Evolutionary conservation across 2,797 vertebrate genomes (phyloP), one percentile per base, ranked within the genome.

Genomic region (Crotalus adamanteus): DNA sequence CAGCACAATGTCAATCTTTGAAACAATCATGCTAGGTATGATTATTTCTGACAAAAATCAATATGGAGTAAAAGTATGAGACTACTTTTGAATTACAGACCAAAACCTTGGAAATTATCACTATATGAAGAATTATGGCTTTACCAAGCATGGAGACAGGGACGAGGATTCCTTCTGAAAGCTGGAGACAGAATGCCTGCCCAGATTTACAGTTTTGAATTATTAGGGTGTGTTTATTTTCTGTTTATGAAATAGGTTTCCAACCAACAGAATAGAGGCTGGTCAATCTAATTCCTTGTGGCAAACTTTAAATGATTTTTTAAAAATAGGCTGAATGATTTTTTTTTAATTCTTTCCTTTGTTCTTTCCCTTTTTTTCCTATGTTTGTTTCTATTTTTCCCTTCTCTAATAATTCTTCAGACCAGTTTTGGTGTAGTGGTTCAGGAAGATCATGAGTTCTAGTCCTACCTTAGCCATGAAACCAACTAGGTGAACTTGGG

Each of bases 41-140:
- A 55, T 55, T 88, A 88, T 88, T n/a, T 88, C 13, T 88, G 86
- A 83, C 73, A 83, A 83, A 83, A 83, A 83, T 83, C 73, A 83
- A 83, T 83, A 47, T 25, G 73, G 20, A 22, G 73, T 83, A 83
- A 83, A 47, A 37, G 20, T 83, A 22, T 83, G 73, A 83, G 73
- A 42, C 20, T 83, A 25, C 73, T 47, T 83, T 83, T 83, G 73
- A 83, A 83, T 83, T 83, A 83, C 1, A 83, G 73, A 83, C 37
- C 37, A 25, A 83, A 83, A 25, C 73, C 73, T 83, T 83, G 73
- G 73, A 83, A 83, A 42, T 83, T 83, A 83, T 42, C 37, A 83
- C 73, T 83, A 47, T 83, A 83, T 47, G 73, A 83, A 83, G 73
- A 83, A 83, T 83, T 83, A 83, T 47, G 37, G 73, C 47, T 83